Percentiles rank a stretch among this genome's conserved stretches.
These are phyloP conservation scores for Plagodis dolabraria DNA, from an alignment of 2,888 invertebrate genomes.

Conservation along the genomic window DNA sequence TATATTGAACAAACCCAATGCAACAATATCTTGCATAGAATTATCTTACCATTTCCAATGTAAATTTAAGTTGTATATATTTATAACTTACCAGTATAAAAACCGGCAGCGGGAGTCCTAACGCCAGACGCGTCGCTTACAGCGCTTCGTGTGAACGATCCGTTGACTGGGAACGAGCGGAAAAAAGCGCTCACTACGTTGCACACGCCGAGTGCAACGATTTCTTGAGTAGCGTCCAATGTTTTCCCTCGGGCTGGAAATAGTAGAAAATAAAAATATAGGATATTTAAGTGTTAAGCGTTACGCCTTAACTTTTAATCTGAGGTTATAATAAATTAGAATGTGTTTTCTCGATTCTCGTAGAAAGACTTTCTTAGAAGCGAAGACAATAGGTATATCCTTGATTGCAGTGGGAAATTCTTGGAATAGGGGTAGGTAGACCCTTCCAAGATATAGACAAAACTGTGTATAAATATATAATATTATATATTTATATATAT, in stretches of 20 bases:
- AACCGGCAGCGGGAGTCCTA: constrained; percentile 89
- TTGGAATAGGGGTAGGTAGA: too few relatives aligned
- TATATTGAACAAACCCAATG: too few relatives aligned
- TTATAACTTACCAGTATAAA: constrained; percentile 86
- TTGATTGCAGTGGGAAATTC: too few relatives aligned
- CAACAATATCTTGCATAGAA: not conserved
- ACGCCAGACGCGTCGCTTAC: constrained; percentile 93
- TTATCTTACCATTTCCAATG: not conserved
- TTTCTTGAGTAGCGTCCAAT: constrained; percentile 92
- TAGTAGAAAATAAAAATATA: not conserved
- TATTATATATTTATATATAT: too few relatives aligned
- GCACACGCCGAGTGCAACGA: constrained; percentile 90
- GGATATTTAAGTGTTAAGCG: too few relatives aligned
- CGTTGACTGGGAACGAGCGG: constrained; percentile 91
- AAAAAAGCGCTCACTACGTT: constrained; percentile 91
- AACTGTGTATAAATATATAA: too few relatives aligned
- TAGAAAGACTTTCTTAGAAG: too few relatives aligned
- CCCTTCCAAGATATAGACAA: too few relatives aligned
- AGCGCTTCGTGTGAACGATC: constrained; percentile 90
- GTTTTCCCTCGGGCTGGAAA: constrained; percentile 87
- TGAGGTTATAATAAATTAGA: too few relatives aligned
- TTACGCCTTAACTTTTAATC: too few relatives aligned
- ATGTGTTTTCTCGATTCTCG: too few relatives aligned
- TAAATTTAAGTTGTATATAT: not conserved
- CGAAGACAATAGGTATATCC: too few relatives aligned